A percentile compares a stretch with the other conserved stretches of the same genome.
Evolutionary conservation across 1,140 invertebrate genomes (phyloP).

Genomic region (Ooceraea biroi): DNA sequence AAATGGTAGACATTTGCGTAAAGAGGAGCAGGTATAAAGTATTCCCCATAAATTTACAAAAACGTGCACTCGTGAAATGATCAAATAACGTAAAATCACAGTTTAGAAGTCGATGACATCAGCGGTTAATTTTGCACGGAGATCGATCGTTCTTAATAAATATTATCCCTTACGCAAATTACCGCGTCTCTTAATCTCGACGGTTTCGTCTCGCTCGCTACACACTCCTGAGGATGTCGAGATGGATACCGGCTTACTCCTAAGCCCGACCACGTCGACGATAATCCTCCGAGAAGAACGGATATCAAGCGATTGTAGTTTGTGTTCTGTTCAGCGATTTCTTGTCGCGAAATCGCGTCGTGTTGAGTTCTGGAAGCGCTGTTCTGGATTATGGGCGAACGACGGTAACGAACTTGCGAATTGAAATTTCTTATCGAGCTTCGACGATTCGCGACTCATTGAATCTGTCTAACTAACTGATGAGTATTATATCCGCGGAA

Average conservation of each 20-base stretch:
- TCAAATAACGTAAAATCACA: not conserved
- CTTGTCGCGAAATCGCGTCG: slow-evolving; percentile 14
- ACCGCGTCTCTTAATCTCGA: not conserved
- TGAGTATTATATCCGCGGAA: slow-evolving; percentile 8
- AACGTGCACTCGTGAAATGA: not conserved
- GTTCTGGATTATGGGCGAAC: not conserved
- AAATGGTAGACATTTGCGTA: slow-evolving; percentile 6
- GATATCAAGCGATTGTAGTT: slow-evolving; percentile 15
- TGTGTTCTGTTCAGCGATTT: slow-evolving; percentile 17
- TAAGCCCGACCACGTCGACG: slow-evolving; percentile 15
- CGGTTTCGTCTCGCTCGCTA: not conserved
- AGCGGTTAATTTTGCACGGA: not conserved
- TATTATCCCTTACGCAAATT: slow-evolving; percentile 15
- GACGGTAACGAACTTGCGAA: slow-evolving; percentile 15
- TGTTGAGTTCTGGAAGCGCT: not conserved
- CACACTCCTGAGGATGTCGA: not conserved
- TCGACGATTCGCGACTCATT: slow-evolving; percentile 6
- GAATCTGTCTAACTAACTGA: slow-evolving; percentile 7
- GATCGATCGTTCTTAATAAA: not conserved
- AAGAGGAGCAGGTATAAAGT: not conserved
- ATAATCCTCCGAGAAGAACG: slow-evolving; percentile 29
- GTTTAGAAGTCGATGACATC: not conserved
- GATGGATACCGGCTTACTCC: slow-evolving; percentile 23
- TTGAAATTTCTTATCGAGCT: slow-evolving; percentile 33
- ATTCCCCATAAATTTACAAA: not conserved